These are phyloP conservation scores for Lymantria monacha DNA, from an alignment of 2,888 invertebrate genomes.

Conservation along the genomic window DNA sequence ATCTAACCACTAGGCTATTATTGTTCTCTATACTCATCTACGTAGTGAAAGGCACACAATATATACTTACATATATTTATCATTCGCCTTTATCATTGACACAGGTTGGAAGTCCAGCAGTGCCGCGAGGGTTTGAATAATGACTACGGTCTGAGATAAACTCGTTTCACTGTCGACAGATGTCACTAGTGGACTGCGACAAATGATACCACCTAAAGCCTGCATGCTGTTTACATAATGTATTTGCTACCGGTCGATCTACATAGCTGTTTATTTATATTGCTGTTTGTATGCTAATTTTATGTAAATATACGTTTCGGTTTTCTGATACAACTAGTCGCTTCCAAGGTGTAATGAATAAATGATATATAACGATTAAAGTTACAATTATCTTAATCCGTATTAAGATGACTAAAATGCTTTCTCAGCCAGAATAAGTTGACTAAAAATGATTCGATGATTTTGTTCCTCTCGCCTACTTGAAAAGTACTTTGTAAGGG, in stretches of 20 bases:
- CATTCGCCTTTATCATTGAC: conserved; percentile 38
- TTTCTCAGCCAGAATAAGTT: too few relatives aligned
- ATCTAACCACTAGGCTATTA: neutral
- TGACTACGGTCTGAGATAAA: conserved; percentile 60
- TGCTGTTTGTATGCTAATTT: neutral
- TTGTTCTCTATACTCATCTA: neutral
- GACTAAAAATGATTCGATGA: too few relatives aligned
- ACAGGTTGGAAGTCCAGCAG: conserved; percentile 44
- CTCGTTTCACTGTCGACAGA: conserved; percentile 63
- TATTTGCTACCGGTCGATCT: conserved; percentile 26
- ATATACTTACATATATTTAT: conserved; percentile 28
- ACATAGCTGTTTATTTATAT: conserved; percentile 6
- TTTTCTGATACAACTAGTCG: neutral
- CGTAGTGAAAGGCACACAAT: conserved; percentile 39
- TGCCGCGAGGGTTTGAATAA: conserved; percentile 57
- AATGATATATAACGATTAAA: too few relatives aligned
- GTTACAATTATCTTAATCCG: too few relatives aligned
- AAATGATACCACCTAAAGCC: conserved; percentile 59
- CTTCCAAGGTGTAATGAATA: neutral
- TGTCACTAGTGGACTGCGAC: conserved; percentile 58
- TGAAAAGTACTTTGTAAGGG: too few relatives aligned
- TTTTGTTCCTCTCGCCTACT: too few relatives aligned
- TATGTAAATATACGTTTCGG: neutral
- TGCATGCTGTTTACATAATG: conserved; percentile 35
- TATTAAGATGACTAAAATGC: too few relatives aligned